Base-by-base conservation (phyloP, 92 coral and sea anemone genomes). In the Porites evermanni region DNA sequence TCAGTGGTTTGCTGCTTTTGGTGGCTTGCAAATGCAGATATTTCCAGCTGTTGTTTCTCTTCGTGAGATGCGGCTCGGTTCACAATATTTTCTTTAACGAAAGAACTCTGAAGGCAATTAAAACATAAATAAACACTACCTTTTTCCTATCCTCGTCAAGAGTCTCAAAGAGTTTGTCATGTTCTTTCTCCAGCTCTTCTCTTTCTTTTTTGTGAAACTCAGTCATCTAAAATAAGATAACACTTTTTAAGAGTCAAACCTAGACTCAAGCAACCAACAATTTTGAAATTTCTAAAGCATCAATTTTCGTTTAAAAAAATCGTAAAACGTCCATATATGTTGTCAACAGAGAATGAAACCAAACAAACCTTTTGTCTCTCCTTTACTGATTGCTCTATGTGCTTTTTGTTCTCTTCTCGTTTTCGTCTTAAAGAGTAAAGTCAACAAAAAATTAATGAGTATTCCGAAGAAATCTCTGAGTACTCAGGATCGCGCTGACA, bases 371-470 rank as follows among this genome's bases (percentile, higher is more conserved):
- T 97, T 69, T 95, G 99, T 53, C 98, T 86, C 78, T 97, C 99
- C 67, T 92, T 95, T 47, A 97, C 99, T 5, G 99, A 90, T 60
- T 95, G 98, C 65, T 97, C 99, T 38, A 97, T 97, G 74, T 97
- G 97, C 74, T 94, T 97, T 80, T 97, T 97, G 91, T 97, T 97
- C 81, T 97, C 98, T 72, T 97, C 99, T 26, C 99, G 87, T 92
- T 97, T 97, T 74, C 98, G 86, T 94, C 99, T 97, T 79, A 54
- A 24, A 60, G 53, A 51, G 78, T 3, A 59, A 79, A 53, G 17
- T 38, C 47, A 19, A 9, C 13, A 29, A 11, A 7, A 32, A 11
- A 79, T 18, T 6, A 17, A 18, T 61, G 26, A 61, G 47, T 38
- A 38, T 38, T 38, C 77, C n/a, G 32, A 26, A 32, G 2, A 53